Conservation (phyloP, 1,140 invertebrate species). For the Trachymyrmex cornetzi region DNA sequence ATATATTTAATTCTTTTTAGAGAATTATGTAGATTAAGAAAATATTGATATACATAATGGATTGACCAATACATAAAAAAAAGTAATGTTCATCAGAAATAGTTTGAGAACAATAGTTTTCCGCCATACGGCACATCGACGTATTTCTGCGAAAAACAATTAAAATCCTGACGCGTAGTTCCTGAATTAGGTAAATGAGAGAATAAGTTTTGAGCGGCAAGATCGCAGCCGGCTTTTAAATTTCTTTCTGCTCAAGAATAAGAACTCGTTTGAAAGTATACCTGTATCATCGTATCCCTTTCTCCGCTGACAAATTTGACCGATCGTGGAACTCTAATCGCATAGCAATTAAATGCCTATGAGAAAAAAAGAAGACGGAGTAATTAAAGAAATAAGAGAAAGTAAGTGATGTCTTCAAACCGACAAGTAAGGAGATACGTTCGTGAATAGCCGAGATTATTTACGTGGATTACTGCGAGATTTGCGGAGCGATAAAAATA, state of each 20-base stretch:
- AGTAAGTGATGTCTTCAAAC: slow-evolving; percentile 65
- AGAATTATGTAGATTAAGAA: not conserved
- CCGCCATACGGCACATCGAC: not conserved
- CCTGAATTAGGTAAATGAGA: slow-evolving; percentile 55
- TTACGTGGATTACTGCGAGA: slow-evolving; percentile 63
- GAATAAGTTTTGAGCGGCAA: slow-evolving; percentile 49
- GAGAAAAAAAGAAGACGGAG: slow-evolving; percentile 36
- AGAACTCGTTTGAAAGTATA: slow-evolving; percentile 63
- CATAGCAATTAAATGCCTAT: slow-evolving; percentile 68
- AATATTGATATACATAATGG: not conserved
- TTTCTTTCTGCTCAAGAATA: slow-evolving; percentile 63
- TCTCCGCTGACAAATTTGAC: slow-evolving; percentile 70
- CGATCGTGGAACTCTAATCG: slow-evolving; percentile 63
- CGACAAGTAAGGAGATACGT: slow-evolving; percentile 69
- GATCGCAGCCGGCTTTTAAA: slow-evolving; percentile 55
- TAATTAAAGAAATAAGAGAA: slow-evolving; percentile 76
- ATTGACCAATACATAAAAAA: not conserved
- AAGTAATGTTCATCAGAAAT: not conserved
- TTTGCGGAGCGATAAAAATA: slow-evolving; percentile 70
- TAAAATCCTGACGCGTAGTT: slow-evolving; percentile 28
- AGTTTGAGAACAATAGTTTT: slow-evolving; percentile 22
- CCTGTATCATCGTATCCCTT: slow-evolving; percentile 54
- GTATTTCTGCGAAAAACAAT: slow-evolving; percentile 31
- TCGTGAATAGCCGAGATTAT: slow-evolving; percentile 59
- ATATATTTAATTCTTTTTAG: slow-evolving; percentile 6